These are phyloP conservation scores for Hippocampus kuda DNA, from an alignment of 2,797 vertebrate genomes.

Conservation along the genomic window DNA sequence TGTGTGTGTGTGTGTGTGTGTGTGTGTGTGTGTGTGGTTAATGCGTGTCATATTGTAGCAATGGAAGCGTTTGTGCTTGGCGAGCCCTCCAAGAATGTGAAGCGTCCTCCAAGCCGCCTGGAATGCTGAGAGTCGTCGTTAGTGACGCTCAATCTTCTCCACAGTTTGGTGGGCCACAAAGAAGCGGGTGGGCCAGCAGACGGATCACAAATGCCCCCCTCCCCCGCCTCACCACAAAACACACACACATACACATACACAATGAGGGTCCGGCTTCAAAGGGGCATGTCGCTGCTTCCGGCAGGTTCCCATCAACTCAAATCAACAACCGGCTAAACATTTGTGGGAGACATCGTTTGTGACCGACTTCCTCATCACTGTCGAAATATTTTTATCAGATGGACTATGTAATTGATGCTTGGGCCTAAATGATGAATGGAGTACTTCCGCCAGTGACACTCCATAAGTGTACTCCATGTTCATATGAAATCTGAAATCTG, in stretches of 20 bases:
- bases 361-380: no score
- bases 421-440: no score
- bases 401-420: no score
- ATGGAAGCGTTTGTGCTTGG: not conserved
- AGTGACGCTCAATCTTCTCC: constrained; percentile 63
- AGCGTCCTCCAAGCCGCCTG: constrained; percentile 58
- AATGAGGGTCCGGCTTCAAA: constrained; percentile 43
- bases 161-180: constrained; percentile 51
- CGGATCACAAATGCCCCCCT: constrained; percentile 25
- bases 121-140: constrained; percentile 56
- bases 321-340: constrained; percentile 32
- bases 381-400: no score
- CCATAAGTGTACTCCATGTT: not conserved
- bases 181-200: constrained; percentile 10
- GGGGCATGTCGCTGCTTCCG: constrained; percentile 19
- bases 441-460: no score
- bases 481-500: not conserved
- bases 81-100: constrained; percentile 51
- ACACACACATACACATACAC: constrained; percentile 11
- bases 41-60: not conserved
- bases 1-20: not conserved
- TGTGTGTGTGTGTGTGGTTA: not conserved
- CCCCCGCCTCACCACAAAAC: not conserved
- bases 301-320: constrained; percentile 53
- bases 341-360: no score